Evolutionary conservation across 2,797 vertebrate genomes (phyloP), one percentile per base, ranked within the genome.

Genomic region (Gymnothorax javanicus): DNA sequence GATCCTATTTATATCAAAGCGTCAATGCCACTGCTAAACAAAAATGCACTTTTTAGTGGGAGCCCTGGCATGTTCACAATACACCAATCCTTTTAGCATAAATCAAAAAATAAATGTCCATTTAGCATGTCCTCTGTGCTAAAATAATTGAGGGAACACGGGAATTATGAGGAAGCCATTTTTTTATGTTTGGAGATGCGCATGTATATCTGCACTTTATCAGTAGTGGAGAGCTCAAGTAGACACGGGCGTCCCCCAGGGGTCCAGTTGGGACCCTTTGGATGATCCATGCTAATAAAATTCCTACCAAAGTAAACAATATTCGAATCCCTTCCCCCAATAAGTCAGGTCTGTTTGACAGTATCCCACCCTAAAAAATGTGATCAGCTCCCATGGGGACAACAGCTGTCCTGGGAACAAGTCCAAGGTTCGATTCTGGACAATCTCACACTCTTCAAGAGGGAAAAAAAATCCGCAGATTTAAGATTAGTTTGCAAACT

Each of bases 341-440:
- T 85, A 88, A 86, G 83, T 86, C 84, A 73, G 58, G 33, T 33
- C 79, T 88, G 64, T 83, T 88, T 88, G 84, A 85, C 84, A 86
- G 81, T 75, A 77, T 59, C 60, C 67, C 25, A n/a, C 54, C 43
- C 54, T 50, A 43, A 73, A 27, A 73, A 85, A 87, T 82, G 87
- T 84, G 57, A 58, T 82, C 71, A 59, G 56, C 56, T 85, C 84
- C 73, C 87, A 13, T 52, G 25, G 79, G 33, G 87, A 25, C 79
- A 73, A 57, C 27, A 83, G 58, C 71, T 75, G 56, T 83, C 84
- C 87, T 88, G 87, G 87, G 87, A 88, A 88, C 67, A 52, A n/a
- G 67, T 69, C 87, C 87, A 88, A 56, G 79, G 85, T 88, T 86
- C 83, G 62, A 88, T 88, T 62, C 81, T 88, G 87, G 84, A 88